Conservation (phyloP, 2,113 vertebrate genomes). For the Hippocampus zosterae region DNA sequence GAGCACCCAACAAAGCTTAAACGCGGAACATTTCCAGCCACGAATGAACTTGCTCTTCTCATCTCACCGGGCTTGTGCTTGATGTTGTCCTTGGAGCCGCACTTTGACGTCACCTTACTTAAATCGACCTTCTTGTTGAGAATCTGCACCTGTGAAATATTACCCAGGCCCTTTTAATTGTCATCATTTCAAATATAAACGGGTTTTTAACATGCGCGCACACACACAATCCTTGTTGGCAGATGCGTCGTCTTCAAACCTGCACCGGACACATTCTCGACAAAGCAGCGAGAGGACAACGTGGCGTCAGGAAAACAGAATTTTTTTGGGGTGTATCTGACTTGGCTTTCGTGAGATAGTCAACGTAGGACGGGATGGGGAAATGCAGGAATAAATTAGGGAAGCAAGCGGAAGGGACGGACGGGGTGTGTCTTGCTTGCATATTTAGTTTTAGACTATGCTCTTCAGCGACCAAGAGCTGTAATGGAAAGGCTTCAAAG, state of each 20-base stretch:
- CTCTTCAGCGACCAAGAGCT: neutral
- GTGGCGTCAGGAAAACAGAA: too few relatives aligned
- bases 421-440: neutral
- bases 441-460: neutral
- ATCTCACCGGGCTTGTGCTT: conserved; percentile 90
- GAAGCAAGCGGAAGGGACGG: neutral
- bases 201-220: neutral
- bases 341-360: neutral
- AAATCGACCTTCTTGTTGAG: conserved; percentile 91
- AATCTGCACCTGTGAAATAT: conserved; percentile 83
- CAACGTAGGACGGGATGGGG: neutral
- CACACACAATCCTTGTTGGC: too few relatives aligned
- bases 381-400: neutral
- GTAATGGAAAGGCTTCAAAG: neutral
- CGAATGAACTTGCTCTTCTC: neutral
- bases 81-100: conserved; percentile 89
- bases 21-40: neutral
- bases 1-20: neutral
- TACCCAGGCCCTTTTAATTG: conserved; percentile 10
- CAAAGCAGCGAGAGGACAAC: neutral
- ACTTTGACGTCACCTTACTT: conserved; percentile 93
- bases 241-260: neutral
- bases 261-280: neutral
- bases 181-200: neutral
- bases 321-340: neutral